phyloP scores from a whole-genome alignment of 2,888 invertebrate genomes.

The Lymantria monacha region DNA sequence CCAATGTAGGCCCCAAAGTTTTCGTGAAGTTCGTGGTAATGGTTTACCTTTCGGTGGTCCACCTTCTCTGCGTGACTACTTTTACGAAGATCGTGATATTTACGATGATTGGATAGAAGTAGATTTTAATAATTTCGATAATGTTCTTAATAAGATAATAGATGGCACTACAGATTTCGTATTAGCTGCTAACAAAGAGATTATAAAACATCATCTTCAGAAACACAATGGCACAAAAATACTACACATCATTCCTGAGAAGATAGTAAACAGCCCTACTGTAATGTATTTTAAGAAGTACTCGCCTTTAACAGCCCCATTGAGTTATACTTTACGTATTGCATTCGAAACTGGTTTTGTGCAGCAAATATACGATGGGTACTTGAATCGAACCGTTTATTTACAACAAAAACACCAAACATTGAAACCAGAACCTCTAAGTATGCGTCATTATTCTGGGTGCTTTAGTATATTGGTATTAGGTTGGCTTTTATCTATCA shows the following conservation, averaged over 20 bases:
- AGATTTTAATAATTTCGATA: slow-evolving; percentile 21
- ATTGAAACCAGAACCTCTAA: slow-evolving; percentile 26
- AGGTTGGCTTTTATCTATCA: slow-evolving; percentile 44
- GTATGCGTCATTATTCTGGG: slow-evolving; percentile 41
- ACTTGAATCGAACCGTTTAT: slow-evolving; percentile 30
- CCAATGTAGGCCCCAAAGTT: slow-evolving; percentile 33
- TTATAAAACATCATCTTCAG: slow-evolving; percentile 40
- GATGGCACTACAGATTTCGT: slow-evolving; percentile 46
- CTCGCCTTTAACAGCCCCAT: slow-evolving; percentile 41
- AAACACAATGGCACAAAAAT: slow-evolving; percentile 37
- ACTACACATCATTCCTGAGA: slow-evolving; percentile 53
- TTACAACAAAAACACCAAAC: slow-evolving; percentile 13
- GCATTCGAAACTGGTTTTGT: slow-evolving; percentile 50
- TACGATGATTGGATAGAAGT: slow-evolving; percentile 46
- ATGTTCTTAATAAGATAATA: slow-evolving; percentile 41
- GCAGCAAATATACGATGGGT: slow-evolving; percentile 33
- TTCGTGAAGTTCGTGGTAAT: slow-evolving; percentile 37
- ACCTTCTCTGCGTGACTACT: slow-evolving; percentile 45
- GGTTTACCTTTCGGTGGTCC: slow-evolving; percentile 47
- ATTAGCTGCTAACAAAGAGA: slow-evolving; percentile 49
- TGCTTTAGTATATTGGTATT: slow-evolving; percentile 37
- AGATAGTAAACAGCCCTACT: slow-evolving; percentile 54
- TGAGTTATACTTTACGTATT: slow-evolving; percentile 40
- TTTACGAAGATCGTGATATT: slow-evolving; percentile 40
- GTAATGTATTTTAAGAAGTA: slow-evolving; percentile 53